Evolutionary conservation across 2,797 vertebrate species (phyloP).

Genomic region (Tauraco hartlaubi): DNA sequence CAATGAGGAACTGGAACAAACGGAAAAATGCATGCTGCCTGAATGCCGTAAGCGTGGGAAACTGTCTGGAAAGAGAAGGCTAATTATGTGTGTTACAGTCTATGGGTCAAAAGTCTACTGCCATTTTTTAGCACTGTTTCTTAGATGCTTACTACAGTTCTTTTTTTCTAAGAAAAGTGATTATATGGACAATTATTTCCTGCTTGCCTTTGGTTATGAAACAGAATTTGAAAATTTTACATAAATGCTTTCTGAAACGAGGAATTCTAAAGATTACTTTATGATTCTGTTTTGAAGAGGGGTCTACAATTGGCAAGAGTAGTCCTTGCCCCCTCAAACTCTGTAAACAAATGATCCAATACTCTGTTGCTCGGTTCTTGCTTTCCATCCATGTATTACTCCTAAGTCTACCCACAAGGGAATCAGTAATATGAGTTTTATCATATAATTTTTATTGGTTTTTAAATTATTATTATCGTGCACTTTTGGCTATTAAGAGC

Average conservation of each 20-base stretch:
- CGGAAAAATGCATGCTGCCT: constrained; percentile 98
- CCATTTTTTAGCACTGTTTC: not conserved
- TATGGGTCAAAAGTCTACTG: not conserved
- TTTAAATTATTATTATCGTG: not conserved
- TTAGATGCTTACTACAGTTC: not conserved
- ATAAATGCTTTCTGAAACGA: not conserved
- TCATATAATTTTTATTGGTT: not conserved
- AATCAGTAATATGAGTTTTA: not conserved
- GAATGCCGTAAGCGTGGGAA: constrained; percentile 91
- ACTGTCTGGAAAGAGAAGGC: not conserved
- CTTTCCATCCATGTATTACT: not conserved
- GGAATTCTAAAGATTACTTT: not conserved
- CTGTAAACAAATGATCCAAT: not conserved
- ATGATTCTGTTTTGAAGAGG: not conserved
- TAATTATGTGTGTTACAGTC: not conserved
- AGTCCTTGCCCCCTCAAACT: not conserved
- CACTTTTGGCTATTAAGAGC: not conserved
- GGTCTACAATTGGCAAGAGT: not conserved
- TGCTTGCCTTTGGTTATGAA: not conserved
- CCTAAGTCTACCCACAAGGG: no score
- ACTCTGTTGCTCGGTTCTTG: not conserved
- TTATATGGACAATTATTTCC: not conserved
- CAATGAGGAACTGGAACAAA: constrained; percentile 95
- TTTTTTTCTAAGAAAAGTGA: not conserved
- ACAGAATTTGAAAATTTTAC: not conserved